Evolutionary conservation across 2,113 vertebrate genomes (phyloP).

Genomic region (Elaphurus davidianus): DNA sequence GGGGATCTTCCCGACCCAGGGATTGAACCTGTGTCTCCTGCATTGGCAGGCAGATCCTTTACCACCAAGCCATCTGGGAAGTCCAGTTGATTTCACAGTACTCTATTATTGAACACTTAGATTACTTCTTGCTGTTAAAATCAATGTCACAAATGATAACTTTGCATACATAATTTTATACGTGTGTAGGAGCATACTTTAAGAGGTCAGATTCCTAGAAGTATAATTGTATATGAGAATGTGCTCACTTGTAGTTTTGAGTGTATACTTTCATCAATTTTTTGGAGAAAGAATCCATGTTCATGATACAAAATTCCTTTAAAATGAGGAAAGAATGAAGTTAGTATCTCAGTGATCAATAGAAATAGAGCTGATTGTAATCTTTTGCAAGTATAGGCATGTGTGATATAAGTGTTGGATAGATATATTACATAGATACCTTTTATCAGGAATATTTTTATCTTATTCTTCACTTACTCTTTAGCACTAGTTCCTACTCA

Average conservation of each 20-base stretch:
- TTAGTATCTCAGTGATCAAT: not conserved
- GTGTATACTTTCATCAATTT: not conserved
- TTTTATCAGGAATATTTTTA: not conserved
- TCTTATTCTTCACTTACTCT: not conserved
- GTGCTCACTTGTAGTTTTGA: not conserved
- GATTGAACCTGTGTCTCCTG: not conserved
- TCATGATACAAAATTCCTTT: not conserved
- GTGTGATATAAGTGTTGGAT: not conserved
- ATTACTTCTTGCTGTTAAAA: not conserved
- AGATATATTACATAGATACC: not conserved
- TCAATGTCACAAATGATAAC: not conserved
- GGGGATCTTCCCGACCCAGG: not conserved
- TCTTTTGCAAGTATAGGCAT: not conserved
- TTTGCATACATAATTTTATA: not conserved
- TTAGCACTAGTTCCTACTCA: not conserved
- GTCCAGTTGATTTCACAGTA: not conserved
- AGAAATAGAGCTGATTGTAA: not conserved
- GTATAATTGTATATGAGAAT: not conserved
- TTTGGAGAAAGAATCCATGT: not conserved
- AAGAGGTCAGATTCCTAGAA: not conserved
- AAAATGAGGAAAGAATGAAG: not conserved
- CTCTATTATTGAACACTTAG: not conserved
- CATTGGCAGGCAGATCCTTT: not conserved
- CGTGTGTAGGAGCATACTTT: not conserved
- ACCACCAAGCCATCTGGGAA: not conserved